phyloP scores from a whole-genome alignment of 2,888 invertebrate species.

The Thumatha senex region DNA sequence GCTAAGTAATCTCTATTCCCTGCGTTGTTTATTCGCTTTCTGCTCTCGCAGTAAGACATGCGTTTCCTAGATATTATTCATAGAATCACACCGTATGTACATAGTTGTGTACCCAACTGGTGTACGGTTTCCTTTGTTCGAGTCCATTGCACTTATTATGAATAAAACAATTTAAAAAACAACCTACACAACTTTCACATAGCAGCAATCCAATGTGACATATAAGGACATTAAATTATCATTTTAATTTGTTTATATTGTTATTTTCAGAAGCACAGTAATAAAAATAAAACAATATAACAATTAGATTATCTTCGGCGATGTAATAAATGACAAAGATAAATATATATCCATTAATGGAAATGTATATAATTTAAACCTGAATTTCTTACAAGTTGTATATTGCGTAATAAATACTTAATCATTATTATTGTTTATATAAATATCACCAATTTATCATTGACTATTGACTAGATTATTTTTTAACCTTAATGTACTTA shows the following conservation, averaged over 20 bases:
- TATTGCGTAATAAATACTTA: too few species aligned
- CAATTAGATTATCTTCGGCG: background rate
- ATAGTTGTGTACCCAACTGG: slow-evolving; percentile 21
- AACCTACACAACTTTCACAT: too few species aligned
- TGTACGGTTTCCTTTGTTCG: slow-evolving; percentile 30
- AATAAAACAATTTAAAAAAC: too few species aligned
- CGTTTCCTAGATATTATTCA: slow-evolving; percentile 37
- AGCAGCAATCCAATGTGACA: slow-evolving; percentile 4
- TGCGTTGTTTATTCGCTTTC: slow-evolving; percentile 20
- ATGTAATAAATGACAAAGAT: background rate
- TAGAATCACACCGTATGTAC: slow-evolving; percentile 23
- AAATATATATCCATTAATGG: background rate
- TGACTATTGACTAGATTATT: too few species aligned
- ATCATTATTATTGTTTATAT: too few species aligned
- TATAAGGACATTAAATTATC: background rate
- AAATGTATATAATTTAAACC: background rate
- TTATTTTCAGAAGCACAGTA: too few species aligned
- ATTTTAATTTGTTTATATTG: background rate
- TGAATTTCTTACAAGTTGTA: background rate
- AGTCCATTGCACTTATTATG: slow-evolving; percentile 23
- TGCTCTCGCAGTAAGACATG: slow-evolving; percentile 29
- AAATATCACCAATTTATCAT: too few species aligned
- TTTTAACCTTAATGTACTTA: too few species aligned
- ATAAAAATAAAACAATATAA: background rate
- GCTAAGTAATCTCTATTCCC: too few species aligned